Evolutionary conservation across 2,888 invertebrate species (phyloP).

Genomic region (Eupithecia subumbrata): DNA sequence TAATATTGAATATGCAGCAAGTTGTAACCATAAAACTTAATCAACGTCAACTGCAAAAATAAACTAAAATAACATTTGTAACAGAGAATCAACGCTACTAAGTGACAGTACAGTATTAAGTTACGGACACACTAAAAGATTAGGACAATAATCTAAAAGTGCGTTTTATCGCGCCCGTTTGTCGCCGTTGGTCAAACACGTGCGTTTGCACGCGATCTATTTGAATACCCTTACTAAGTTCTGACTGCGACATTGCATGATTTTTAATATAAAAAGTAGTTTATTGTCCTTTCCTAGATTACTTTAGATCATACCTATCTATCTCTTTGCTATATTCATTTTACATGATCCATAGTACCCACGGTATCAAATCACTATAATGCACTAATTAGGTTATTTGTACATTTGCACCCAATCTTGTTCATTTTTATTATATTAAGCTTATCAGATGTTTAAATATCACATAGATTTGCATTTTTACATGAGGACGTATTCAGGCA

Average conservation of each 20-base stretch:
- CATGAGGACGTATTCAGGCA: not conserved
- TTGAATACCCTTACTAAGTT: not conserved
- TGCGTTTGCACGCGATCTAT: constrained; percentile 59
- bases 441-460: not conserved
- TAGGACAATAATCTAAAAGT: constrained; percentile 71
- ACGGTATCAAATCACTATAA: not conserved
- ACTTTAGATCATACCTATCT: not conserved
- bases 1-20: no score
- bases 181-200: constrained; percentile 73
- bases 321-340: not conserved
- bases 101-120: constrained; percentile 46
- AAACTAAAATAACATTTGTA: not conserved
- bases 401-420: not conserved
- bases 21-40: not conserved
- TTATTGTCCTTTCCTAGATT: not conserved
- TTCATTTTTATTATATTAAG: not conserved
- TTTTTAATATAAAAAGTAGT: not conserved
- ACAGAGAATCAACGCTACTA: not conserved
- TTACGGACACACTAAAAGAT: constrained; percentile 64
- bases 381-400: not conserved
- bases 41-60: not conserved
- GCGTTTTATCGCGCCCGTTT: constrained; percentile 68
- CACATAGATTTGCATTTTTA: not conserved
- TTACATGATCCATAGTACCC: not conserved
- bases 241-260: not conserved